Percentiles rank a stretch among this genome's conserved stretches.
phyloP scores from a whole-genome alignment of 2,113 vertebrate genomes.

The Nestor notabilis region DNA sequence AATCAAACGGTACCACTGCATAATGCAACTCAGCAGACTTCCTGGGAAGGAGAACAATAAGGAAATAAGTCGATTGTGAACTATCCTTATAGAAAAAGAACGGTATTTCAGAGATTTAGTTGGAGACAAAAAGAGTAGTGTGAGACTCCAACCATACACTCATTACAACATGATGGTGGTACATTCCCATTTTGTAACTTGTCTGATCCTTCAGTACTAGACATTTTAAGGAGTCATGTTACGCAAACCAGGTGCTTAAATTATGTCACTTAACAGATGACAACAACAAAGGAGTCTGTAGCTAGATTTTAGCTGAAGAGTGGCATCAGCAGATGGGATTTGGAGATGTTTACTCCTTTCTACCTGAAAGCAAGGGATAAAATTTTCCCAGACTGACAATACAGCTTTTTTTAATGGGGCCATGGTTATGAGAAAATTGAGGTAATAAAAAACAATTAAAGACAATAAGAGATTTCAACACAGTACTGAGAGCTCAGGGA shows the following conservation, averaged over 20 bases:
- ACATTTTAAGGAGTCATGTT: not conserved
- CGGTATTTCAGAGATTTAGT: not conserved
- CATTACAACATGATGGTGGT: not conserved
- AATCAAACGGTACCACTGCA: not conserved
- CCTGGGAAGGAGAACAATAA: not conserved
- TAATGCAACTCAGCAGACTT: not conserved
- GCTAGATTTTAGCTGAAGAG: not conserved
- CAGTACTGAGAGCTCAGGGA: not conserved
- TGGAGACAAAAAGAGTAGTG: not conserved
- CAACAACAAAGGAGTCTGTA: not conserved
- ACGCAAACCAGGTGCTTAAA: not conserved
- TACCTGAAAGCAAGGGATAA: not conserved
- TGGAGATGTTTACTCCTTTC: not conserved
- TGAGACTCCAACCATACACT: rapidly evolving
- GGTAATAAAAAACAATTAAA: not conserved
- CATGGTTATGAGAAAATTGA: not conserved
- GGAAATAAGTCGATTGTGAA: not conserved
- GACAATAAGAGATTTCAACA: not conserved
- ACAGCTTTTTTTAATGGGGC: not conserved
- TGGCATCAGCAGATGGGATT: not conserved
- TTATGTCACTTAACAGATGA: not conserved
- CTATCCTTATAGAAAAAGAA: not conserved
- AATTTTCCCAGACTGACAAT: not conserved
- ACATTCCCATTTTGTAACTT: not conserved
- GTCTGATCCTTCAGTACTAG: not conserved